Evolutionary conservation across 2,797 vertebrate species (phyloP).

Genomic region (Cheirogaleus major): DNA sequence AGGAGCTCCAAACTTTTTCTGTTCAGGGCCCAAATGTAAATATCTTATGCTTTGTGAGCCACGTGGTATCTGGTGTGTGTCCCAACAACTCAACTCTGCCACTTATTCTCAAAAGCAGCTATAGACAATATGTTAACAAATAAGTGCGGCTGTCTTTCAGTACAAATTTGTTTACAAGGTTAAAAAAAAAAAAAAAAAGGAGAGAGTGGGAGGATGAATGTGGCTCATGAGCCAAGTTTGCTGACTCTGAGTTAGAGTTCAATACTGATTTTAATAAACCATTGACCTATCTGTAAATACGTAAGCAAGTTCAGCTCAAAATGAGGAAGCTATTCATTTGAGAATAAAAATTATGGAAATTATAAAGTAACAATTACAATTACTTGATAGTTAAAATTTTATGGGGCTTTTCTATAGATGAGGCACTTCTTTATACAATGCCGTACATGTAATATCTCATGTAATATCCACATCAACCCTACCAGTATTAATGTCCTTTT

Average conservation of each 20-base stretch:
- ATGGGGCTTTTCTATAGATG: background rate
- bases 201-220: background rate
- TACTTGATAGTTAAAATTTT: background rate
- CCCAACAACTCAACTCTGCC: background rate
- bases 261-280: background rate
- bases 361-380: background rate
- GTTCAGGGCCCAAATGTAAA: background rate
- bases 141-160: background rate
- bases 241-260: background rate
- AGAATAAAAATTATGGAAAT: background rate
- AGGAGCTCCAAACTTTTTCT: background rate
- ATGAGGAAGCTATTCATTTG: background rate
- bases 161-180: background rate
- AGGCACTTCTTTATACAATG: background rate
- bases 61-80: background rate
- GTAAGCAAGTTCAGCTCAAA: background rate
- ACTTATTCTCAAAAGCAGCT: background rate
- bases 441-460: background rate
- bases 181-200: background rate
- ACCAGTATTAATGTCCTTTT: background rate
- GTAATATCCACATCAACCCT: background rate
- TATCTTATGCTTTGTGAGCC: background rate
- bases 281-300: background rate
- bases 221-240: background rate
- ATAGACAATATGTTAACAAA: background rate